Evolutionary conservation across 2,113 vertebrate species (phyloP).

Genomic region (Otis tarda): DNA sequence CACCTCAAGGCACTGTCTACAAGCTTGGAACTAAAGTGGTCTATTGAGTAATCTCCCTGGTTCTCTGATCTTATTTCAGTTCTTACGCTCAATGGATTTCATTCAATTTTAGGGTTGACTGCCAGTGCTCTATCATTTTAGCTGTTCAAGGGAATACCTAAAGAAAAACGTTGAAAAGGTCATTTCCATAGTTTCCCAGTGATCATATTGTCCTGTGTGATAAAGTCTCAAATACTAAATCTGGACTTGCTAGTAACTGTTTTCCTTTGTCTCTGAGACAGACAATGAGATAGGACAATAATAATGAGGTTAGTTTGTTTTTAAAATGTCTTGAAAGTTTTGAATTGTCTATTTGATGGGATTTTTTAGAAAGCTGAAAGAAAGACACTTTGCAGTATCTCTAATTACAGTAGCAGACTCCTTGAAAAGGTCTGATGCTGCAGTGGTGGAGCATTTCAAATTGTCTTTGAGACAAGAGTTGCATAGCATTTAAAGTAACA

Average conservation of each 20-base stretch:
- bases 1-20: background rate
- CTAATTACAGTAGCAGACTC: background rate
- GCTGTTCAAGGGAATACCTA: background rate
- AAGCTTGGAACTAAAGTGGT: background rate
- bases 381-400: background rate
- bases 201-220: background rate
- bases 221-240: background rate
- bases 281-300: background rate
- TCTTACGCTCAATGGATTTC: background rate
- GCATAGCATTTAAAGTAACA: background rate
- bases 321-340: background rate
- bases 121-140: background rate
- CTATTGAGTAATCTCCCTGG: background rate
- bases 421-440: background rate
- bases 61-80: slow-evolving; percentile 16
- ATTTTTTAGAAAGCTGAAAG: background rate
- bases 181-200: background rate
- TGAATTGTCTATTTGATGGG: background rate
- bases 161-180: slow-evolving; percentile 26
- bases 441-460: background rate
- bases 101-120: slow-evolving; percentile 37
- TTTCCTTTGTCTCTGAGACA: background rate
- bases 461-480: background rate
- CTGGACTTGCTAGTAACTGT: background rate
- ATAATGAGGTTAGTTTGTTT: background rate